phyloP scores from a whole-genome alignment of 2,888 invertebrate species.

The Amphiduros pacificus region DNA sequence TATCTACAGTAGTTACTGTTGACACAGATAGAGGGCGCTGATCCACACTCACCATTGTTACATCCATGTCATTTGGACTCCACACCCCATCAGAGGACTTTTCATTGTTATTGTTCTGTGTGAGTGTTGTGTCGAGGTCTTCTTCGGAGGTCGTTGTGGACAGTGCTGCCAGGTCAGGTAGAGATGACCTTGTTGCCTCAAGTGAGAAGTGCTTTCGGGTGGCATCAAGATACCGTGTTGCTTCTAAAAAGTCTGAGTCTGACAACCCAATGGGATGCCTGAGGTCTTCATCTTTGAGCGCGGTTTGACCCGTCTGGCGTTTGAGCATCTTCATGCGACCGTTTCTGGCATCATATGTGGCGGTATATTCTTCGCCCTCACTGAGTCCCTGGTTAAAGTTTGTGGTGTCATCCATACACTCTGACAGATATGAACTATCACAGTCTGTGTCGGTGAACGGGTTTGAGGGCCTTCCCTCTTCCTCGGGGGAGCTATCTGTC shows the following conservation, averaged over 20 bases:
- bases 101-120: not conserved
- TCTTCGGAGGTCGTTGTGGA: conserved; percentile 16
- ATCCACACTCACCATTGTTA: conserved; percentile 11
- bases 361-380: conserved; percentile 21
- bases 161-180: conserved; percentile 26
- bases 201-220: conserved; percentile 24
- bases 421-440: conserved; percentile 31
- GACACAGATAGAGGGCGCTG: conserved; percentile 21
- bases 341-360: conserved; percentile 21
- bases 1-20: conserved; percentile 13
- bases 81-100: conserved; percentile 8
- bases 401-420: conserved; percentile 22
- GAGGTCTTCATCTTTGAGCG: conserved; percentile 3
- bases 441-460: conserved; percentile 25
- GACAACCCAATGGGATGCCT: conserved; percentile 25
- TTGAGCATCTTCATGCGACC: conserved; percentile 24
- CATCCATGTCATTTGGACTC: conserved; percentile 10
- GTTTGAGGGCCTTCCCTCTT: not conserved
- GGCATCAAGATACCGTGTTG: conserved; percentile 12
- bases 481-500: conserved; percentile 11
- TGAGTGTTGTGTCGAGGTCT: not conserved
- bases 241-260: conserved; percentile 22
- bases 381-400: conserved; percentile 1
- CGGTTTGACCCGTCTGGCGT: conserved; percentile 26
- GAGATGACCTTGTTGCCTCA: conserved; percentile 25